phyloP scores from a whole-genome alignment of 2,797 vertebrate species.

The Rhinatrema bivittatum region DNA sequence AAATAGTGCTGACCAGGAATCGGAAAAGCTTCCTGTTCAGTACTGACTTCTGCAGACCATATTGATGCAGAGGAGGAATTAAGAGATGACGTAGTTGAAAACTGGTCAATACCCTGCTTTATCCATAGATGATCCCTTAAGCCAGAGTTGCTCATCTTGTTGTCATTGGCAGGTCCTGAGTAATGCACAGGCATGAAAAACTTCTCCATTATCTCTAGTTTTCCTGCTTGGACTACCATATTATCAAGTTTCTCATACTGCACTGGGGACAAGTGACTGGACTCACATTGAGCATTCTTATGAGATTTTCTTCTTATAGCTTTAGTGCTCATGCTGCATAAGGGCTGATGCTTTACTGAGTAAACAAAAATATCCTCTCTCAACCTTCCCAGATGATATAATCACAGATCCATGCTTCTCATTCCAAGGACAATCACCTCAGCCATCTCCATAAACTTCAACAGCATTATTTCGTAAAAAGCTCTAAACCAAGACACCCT shows the following conservation, averaged over 20 bases:
- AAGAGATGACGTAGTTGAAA: conserved; percentile 44
- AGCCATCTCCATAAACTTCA: too few relatives aligned
- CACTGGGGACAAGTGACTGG: neutral
- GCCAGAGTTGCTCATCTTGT: neutral
- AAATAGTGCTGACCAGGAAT: conserved; percentile 53
- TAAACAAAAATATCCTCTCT: too few relatives aligned
- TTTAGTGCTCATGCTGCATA: neutral
- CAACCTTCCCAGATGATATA: too few relatives aligned
- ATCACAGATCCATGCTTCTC: too few relatives aligned
- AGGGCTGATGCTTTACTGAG: neutral
- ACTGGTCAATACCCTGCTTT: conserved; percentile 26
- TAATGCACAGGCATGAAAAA: conserved; percentile 57
- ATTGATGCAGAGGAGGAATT: conserved; percentile 40
- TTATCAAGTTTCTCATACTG: neutral
- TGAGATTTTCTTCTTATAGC: neutral
- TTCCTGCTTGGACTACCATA: conserved; percentile 8
- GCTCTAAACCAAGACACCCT: too few relatives aligned
- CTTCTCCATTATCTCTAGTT: conserved; percentile 37
- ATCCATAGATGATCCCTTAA: conserved; percentile 20
- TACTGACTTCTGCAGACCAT: conserved; percentile 47
- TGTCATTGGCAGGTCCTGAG: conserved; percentile 20
- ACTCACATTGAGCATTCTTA: conserved; percentile 7
- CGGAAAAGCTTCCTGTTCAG: conserved; percentile 34
- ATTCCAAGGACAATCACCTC: too few relatives aligned
- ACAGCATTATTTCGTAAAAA: too few relatives aligned